Conservation (phyloP, 1,140 invertebrate genomes). For the Pseudomyrmex sp. region DNA sequence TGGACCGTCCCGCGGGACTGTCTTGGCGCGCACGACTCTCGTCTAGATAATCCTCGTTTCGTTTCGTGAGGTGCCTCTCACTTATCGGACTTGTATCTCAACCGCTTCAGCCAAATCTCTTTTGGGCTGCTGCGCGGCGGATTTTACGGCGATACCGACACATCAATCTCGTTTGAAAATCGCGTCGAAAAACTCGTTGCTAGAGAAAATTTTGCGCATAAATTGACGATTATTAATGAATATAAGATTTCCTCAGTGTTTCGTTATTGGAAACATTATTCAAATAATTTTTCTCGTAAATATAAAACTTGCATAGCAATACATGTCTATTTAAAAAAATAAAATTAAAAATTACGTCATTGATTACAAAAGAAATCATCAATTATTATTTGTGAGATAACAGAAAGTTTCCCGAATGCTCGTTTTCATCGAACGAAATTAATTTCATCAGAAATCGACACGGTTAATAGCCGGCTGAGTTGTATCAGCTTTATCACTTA, state of each 20-base stretch:
- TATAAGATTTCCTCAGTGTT: background rate
- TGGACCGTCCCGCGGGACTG: constrained; percentile 66
- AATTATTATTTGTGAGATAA: background rate
- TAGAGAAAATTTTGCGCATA: background rate
- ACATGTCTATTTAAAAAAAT: too few relatives aligned
- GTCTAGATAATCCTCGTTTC: constrained; percentile 75
- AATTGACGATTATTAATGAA: background rate
- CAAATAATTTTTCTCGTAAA: too few relatives aligned
- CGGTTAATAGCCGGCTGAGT: constrained; percentile 5
- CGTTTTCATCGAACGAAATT: background rate
- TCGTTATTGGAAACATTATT: too few relatives aligned
- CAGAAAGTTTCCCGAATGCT: background rate
- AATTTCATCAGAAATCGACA: constrained; percentile 20
- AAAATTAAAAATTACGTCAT: too few relatives aligned
- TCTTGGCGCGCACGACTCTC: constrained; percentile 56
- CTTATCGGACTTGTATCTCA: constrained; percentile 78
- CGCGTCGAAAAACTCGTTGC: background rate
- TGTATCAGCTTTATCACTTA: constrained; percentile 25
- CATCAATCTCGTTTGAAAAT: background rate
- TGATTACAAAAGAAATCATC: background rate
- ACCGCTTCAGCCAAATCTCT: constrained; percentile 57
- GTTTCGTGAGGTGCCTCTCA: constrained; percentile 72
- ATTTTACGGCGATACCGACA: constrained; percentile 40
- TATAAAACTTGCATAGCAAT: too few relatives aligned
- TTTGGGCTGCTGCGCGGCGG: constrained; percentile 24